phyloP scores from a whole-genome alignment of 2,797 vertebrate species.

The Eulemur mongoz region DNA sequence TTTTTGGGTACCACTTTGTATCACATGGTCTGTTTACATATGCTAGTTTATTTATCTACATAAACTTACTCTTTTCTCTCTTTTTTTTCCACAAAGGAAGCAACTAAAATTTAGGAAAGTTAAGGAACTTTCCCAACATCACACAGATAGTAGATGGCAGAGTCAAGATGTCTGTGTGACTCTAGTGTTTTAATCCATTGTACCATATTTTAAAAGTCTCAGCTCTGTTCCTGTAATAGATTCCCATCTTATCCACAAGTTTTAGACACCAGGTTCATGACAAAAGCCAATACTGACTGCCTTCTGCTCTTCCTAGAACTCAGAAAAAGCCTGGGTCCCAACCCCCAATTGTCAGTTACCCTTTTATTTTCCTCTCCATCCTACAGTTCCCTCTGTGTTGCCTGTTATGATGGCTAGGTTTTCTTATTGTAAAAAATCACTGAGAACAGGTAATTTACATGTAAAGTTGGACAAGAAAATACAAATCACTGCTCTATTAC shows the following conservation, averaged over 20 bases:
- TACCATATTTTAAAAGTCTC: not conserved
- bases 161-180: not conserved
- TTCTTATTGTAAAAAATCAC: not conserved
- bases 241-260: not conserved
- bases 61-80: not conserved
- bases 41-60: not conserved
- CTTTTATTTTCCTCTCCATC: not conserved
- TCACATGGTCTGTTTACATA: not conserved
- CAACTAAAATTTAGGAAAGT: not conserved
- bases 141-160: not conserved
- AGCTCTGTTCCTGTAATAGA: not conserved
- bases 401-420: not conserved
- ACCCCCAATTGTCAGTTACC: not conserved
- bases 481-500: not conserved
- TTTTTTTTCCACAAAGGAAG: not conserved
- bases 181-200: not conserved
- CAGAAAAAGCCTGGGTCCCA: not conserved
- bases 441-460: not conserved
- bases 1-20: not conserved
- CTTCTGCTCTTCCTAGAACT: not conserved
- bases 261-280: not conserved
- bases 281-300: not conserved
- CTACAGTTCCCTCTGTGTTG: not conserved
- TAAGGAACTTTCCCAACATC: not conserved
- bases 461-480: not conserved